Evolutionary conservation across 1,140 invertebrate species (phyloP), one percentile per base, ranked within the genome.

Genomic region (Calliopsis andreniformis): DNA sequence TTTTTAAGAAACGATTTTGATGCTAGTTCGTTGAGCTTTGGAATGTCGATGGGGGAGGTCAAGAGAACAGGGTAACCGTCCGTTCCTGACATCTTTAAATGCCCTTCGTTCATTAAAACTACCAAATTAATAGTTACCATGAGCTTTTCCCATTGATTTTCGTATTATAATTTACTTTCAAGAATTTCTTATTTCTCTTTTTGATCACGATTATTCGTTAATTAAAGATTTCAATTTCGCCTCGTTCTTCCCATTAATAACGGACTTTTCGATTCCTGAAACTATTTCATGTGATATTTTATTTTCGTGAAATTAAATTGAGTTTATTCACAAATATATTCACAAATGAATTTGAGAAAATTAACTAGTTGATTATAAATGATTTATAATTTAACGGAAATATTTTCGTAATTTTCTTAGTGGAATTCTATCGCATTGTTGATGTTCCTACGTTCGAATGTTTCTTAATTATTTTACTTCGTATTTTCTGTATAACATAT

Each of bases 31-130:
- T 63, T 47, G 3, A 7, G 7, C 2, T 14, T 14, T 58, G 10
- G n/a, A 76, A 75, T 53, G 25, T n/a, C 6, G 12, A 32, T 32
- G 23, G 30, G 66, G 35, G 67, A 61, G 14, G 35, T 20, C 10
- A 47, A 32, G 20, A 18, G 56, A 49, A 61, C 18, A 30, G 58
- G 23, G 28, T 53, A 75, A 80, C 70, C 78, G 78, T 80, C 62
- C 42, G 45, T 63, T 49, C 66, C 58, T 69, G 80, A 85, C 80
- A 82, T 72, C 56, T 86, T 86, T 86, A 86, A 86, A 86, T 86
- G 32, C 56, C 84, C 49, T 20, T 61, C 56, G 12, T 43, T 39
- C 16, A 3, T 55, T 77, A 45, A 75, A 18, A 0, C 20, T 28
- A 47, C 51, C 6, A 3, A 32, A 39, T 18, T 16, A 72, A 55